Base-by-base conservation (phyloP, 35 echinoderm and acorn worm genomes). In the Holothuria glaberrima region DNA sequence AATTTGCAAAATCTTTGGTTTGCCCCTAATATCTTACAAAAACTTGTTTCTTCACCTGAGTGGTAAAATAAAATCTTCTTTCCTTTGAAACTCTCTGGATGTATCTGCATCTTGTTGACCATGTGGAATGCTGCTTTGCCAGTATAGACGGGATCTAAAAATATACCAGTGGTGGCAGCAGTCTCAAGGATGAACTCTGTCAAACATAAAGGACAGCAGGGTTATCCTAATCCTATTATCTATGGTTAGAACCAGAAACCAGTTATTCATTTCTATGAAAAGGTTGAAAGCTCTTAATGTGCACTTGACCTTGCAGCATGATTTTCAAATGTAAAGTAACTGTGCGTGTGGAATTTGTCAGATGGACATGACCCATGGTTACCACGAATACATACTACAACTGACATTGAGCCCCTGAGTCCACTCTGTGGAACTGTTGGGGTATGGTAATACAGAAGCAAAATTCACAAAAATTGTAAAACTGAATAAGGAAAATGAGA, bases 1-100 rank as follows among this genome's bases (percentile, higher is more conserved):
- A 2, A 41, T 41, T 41, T 41, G 36, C 36, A 41, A 4, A 4
- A 41, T 4, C 2, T 41, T 41, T 41, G 36, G 2, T 41, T 41
- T 41, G 36, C 36, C 7, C 2, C 36, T 7, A 41, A 41, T 4
- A 7, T 41, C 2, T 41, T 7, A 41, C 7, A 41, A 41, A 41
- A 41, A 54, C 3, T 9, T 14, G 16, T 54, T 12, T 46, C 5
- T 54, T 9, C 69, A 99, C 97, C 97, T 91, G 97, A 95, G 50
- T 99, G 91, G 22, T 95, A 83, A 48, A 99, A 99, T 17, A 99
- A 87, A 64, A 99, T 86, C 66, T 93, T 93, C 88, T 95, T 99
- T 13, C 93, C 97, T 44, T 89, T 71, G 82, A 93, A 99, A 21
- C 74, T 74, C 17, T 75, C 44, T 48, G 91, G 93, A 38, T 66